Percentiles rank a stretch among this genome's conserved stretches.
These are phyloP conservation scores for Brachyrhaphis roseni DNA, from an alignment of 2,797 vertebrate species.

Conservation along the genomic window DNA sequence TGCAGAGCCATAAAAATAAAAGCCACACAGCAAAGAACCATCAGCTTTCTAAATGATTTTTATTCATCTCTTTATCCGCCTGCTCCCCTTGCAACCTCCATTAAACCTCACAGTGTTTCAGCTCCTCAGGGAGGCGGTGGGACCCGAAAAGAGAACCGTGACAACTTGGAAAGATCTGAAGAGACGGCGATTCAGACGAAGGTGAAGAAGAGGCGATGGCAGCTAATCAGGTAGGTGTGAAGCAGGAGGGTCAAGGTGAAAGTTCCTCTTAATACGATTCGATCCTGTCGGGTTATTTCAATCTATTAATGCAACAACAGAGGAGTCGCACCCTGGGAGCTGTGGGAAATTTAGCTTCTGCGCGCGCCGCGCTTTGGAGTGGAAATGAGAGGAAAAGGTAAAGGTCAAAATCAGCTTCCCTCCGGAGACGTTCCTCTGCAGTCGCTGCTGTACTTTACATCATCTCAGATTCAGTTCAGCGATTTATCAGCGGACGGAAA, in stretches of 20 bases:
- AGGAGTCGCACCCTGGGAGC: constrained; percentile 41
- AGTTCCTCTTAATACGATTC: constrained; percentile 29
- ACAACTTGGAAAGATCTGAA: neutral
- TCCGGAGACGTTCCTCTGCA: constrained; percentile 23
- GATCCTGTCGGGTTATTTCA: constrained; percentile 47
- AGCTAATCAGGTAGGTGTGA: constrained; percentile 67
- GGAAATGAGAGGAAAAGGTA: constrained; percentile 51
- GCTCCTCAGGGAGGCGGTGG: neutral
- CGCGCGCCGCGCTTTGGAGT: constrained; percentile 36
- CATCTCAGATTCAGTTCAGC: constrained; percentile 1
- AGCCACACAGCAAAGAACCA: constrained; percentile 53
- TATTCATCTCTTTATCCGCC: constrained; percentile 28
- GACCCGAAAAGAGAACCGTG: neutral
- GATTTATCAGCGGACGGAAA: neutral
- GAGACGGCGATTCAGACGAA: constrained; percentile 22
- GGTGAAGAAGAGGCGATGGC: constrained; percentile 53
- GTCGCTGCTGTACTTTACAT: neutral
- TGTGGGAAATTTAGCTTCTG: constrained; percentile 66
- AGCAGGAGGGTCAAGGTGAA: constrained; percentile 53
- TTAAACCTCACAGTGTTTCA: constrained; percentile 13
- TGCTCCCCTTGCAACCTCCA: constrained; percentile 9
- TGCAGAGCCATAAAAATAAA: constrained; percentile 61
- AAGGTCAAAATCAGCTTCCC: constrained; percentile 46
- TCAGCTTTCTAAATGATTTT: constrained; percentile 35
- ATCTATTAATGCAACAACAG: constrained; percentile 50